Percentiles rank a stretch among this genome's conserved stretches.
Evolutionary conservation across 2,797 vertebrate species (phyloP).

Genomic region (Apodemus agrarius): DNA sequence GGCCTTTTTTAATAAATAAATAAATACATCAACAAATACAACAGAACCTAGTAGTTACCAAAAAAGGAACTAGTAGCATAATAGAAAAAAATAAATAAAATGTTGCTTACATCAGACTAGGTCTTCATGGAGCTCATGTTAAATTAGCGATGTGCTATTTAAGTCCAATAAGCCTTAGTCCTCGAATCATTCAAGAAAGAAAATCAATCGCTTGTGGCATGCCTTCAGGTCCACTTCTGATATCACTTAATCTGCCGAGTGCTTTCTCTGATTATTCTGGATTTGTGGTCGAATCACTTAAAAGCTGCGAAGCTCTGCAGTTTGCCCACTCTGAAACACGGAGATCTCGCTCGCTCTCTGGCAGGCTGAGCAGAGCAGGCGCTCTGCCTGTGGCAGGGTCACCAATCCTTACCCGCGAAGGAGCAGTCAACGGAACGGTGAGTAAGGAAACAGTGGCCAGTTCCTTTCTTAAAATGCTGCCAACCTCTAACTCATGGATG

Average conservation of each 20-base stretch:
- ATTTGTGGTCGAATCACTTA: constrained; percentile 61
- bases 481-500: constrained; percentile 52
- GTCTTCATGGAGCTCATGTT: background rate
- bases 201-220: constrained; percentile 62
- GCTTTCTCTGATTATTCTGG: constrained; percentile 47
- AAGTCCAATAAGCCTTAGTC: constrained; percentile 48
- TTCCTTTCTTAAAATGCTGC: constrained; percentile 59
- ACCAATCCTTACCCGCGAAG: constrained; percentile 49
- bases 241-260: constrained; percentile 36
- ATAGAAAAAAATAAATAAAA: background rate
- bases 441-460: constrained; percentile 63
- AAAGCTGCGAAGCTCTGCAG: constrained; percentile 16
- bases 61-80: background rate
- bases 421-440: background rate
- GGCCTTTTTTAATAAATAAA: background rate
- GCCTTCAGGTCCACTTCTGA: constrained; percentile 71
- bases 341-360: background rate
- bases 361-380: background rate
- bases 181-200: constrained; percentile 61
- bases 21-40: background rate
- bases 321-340: constrained; percentile 53
- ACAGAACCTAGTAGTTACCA: background rate
- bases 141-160: constrained; percentile 13
- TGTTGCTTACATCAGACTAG: background rate
- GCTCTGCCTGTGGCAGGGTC: background rate